Conservation (phyloP, 1,140 invertebrate species). For the Subanguina moxae region DNA sequence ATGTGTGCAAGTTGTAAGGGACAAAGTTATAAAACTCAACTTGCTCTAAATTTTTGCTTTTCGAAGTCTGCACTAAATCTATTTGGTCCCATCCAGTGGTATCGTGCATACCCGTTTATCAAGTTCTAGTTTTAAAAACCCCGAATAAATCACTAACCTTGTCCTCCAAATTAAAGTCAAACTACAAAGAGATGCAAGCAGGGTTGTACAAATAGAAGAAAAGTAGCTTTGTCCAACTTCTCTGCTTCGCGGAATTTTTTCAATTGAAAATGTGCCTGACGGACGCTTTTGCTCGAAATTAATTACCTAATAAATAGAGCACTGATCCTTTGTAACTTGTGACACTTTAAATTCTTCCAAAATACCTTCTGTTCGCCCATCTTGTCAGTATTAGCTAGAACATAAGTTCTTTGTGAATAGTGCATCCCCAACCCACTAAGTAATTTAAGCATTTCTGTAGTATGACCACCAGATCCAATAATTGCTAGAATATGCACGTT, state of each 20-base stretch:
- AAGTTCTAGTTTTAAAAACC: neutral
- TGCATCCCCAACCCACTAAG: slow-evolving; percentile 61
- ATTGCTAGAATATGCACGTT: slow-evolving; percentile 18
- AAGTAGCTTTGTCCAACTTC: slow-evolving; percentile 82
- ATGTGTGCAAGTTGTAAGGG: no score
- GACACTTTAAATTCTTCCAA: slow-evolving; percentile 11
- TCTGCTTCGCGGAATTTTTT: slow-evolving; percentile 75
- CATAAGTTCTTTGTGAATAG: slow-evolving; percentile 64
- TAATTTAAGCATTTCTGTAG: slow-evolving; percentile 78
- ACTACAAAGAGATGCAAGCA: slow-evolving; percentile 58
- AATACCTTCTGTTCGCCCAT: slow-evolving; percentile 17
- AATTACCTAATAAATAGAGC: slow-evolving; percentile 28
- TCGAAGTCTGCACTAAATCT: no score
- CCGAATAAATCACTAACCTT: neutral
- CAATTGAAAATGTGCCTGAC: slow-evolving; percentile 62
- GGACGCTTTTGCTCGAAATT: slow-evolving; percentile 22
- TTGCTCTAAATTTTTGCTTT: no score
- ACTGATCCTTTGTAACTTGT: neutral
- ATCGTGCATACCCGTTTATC: no score
- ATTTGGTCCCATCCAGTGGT: no score
- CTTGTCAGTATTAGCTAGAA: slow-evolving; percentile 67
- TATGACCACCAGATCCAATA: slow-evolving; percentile 70
- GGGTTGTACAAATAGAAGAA: slow-evolving; percentile 73
- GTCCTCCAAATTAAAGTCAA: neutral
- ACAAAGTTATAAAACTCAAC: no score